Percentiles rank a stretch among this genome's conserved stretches.
Evolutionary conservation across 2,797 vertebrate genomes (phyloP).

Genomic region (Anas capensis): DNA sequence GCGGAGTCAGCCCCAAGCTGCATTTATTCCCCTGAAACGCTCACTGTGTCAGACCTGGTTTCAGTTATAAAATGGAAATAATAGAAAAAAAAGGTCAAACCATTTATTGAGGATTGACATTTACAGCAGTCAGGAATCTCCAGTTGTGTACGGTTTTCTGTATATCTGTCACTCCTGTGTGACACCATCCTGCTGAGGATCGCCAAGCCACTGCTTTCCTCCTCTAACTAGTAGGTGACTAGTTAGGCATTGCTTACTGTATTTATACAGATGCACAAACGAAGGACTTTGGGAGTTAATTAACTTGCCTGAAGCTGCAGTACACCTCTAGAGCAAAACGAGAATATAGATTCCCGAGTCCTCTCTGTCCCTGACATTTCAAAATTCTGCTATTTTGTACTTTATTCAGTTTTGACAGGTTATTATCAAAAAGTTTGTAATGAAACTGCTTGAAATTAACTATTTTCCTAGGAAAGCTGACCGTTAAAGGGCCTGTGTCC

Average conservation of each 20-base stretch:
- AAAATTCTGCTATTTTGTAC: background rate
- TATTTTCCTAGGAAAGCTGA: background rate
- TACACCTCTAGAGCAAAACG: background rate
- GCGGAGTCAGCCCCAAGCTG: constrained; percentile 33
- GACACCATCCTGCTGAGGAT: constrained; percentile 10
- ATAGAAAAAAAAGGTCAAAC: constrained; percentile 66
- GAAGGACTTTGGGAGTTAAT: background rate
- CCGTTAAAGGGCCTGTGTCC: background rate
- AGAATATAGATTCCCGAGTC: background rate
- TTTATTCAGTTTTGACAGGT: background rate
- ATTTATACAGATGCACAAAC: background rate
- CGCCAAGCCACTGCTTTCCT: background rate
- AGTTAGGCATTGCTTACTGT: background rate
- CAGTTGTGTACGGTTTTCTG: constrained; percentile 22
- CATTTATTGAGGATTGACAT: constrained; percentile 49
- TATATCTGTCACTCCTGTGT: constrained; percentile 1
- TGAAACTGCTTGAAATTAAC: background rate
- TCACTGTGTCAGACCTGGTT: constrained; percentile 35
- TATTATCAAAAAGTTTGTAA: background rate
- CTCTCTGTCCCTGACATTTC: background rate
- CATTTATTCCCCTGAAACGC: constrained; percentile 39
- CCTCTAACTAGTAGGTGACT: background rate
- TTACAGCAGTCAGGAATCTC: constrained; percentile 45
- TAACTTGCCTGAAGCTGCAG: background rate
- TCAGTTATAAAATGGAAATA: constrained; percentile 51